Conservation (phyloP, 1,140 invertebrate species). For the Himalopsyche phryganea region DNA sequence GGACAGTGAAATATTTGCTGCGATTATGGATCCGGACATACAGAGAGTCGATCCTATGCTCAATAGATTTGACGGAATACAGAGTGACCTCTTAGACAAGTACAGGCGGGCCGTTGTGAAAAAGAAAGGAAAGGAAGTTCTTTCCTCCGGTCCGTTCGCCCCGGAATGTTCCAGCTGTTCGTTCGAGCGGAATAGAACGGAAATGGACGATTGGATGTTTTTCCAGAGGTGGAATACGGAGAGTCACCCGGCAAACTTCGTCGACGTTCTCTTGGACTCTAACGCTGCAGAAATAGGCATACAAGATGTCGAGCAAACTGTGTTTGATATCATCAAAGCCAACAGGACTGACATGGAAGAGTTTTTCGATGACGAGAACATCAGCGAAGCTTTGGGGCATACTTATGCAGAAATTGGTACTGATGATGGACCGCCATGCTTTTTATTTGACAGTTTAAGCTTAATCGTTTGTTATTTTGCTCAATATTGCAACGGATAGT, state of each 20-base stretch:
- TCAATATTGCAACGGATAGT: no score
- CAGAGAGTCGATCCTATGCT: slow-evolving; percentile 13
- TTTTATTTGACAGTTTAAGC: no score
- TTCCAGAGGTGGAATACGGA: slow-evolving; percentile 1
- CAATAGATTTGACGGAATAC: slow-evolving; percentile 7
- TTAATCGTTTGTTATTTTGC: no score
- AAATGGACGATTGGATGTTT: slow-evolving; percentile 1
- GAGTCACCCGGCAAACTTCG: slow-evolving; percentile 17
- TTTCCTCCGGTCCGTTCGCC: not conserved
- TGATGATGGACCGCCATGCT: no score
- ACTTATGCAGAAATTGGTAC: no score
- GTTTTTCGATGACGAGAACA: not conserved
- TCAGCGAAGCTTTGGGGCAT: not conserved
- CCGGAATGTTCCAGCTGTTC: not conserved
- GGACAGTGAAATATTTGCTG: slow-evolving; percentile 13
- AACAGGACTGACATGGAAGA: slow-evolving; percentile 5
- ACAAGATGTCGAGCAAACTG: slow-evolving; percentile 15
- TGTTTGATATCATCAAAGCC: slow-evolving; percentile 12
- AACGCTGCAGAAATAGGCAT: slow-evolving; percentile 14
- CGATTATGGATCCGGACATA: slow-evolving; percentile 20
- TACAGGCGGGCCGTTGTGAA: slow-evolving; percentile 1
- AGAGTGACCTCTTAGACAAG: slow-evolving; percentile 16
- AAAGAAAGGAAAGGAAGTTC: not conserved
- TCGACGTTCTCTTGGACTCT: slow-evolving; percentile 17
- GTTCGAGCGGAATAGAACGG: not conserved